Evolutionary conservation across 2,797 vertebrate species (phyloP).

Genomic region (Pogoniulus pusillus): DNA sequence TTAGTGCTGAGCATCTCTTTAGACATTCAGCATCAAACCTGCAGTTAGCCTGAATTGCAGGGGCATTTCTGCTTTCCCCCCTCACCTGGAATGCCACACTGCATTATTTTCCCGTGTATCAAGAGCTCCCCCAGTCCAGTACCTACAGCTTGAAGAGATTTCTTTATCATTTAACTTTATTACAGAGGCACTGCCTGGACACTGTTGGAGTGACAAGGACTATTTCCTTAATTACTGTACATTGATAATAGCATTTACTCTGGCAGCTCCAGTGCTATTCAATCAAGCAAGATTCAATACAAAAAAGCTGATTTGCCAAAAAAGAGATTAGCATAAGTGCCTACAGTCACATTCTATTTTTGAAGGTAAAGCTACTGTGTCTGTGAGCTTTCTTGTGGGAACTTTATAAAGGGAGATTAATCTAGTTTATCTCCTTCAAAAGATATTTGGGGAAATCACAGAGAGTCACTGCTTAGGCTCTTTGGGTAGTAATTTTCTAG

Average conservation of each 20-base stretch:
- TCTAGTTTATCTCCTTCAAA: conserved; percentile 63
- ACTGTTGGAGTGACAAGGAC: conserved; percentile 74
- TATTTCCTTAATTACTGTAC: conserved; percentile 79
- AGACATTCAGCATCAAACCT: neutral
- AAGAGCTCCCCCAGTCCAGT: conserved; percentile 9
- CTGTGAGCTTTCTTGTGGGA: conserved; percentile 69
- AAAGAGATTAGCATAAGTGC: conserved; percentile 76
- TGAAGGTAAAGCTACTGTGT: conserved; percentile 75
- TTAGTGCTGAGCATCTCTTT: conserved; percentile 24
- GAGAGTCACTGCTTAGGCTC: conserved; percentile 23
- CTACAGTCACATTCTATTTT: conserved; percentile 76
- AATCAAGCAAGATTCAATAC: conserved; percentile 79
- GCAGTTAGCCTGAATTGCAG: neutral
- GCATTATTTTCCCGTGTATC: neutral
- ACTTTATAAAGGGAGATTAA: conserved; percentile 71
- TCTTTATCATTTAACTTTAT: conserved; percentile 76
- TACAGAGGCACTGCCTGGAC: conserved; percentile 70
- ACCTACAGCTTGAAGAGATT: conserved; percentile 63
- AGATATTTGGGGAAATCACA: conserved; percentile 36
- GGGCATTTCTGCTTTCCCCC: neutral
- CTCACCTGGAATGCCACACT: conserved; percentile 23
- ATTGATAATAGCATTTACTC: conserved; percentile 78
- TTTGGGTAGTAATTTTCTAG: conserved; percentile 34
- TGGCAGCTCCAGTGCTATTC: conserved; percentile 74
- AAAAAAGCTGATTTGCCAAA: conserved; percentile 79